Evolutionary conservation across 2,113 vertebrate genomes (phyloP), one percentile per base, ranked within the genome.

Genomic region (Globicephala melas): DNA sequence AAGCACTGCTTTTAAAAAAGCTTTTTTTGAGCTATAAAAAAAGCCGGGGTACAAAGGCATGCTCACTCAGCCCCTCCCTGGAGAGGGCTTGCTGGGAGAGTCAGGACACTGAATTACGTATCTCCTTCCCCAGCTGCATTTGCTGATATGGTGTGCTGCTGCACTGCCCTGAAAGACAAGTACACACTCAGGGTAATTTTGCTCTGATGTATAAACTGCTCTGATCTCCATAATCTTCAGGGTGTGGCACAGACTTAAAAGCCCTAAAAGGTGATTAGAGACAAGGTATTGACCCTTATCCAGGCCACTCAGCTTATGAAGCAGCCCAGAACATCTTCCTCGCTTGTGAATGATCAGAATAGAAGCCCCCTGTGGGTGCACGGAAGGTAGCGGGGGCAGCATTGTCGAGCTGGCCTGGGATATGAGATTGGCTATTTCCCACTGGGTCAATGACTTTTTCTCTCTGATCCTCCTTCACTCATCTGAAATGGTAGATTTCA

Each of bases 331-430:
- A 47, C 2, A 4, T 23, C 6, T 3, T 2, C 38, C 33, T 14
- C 1, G 10, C 18, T 50, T 36, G 25, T 38, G 28, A 67, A 18
- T 5, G 31, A 17, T 55, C 3, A 8, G 38, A 62, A 70, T 3
- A 28, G 36, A 84, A n/a, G 58, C 17, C 3, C 28, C 14, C 10
- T 20, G 1, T 1, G 23, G 38, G 60, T 20, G 4, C 2, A 1
- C 0, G 1, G n/a, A 14, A 33, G 1, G 1, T 0, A 3, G 58
- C 0, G 3, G 26, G 26, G 1, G 15, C 18, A 23, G 2, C 12
- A 0, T 1, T 5, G 33, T 21, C 31, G 63, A 20, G 6, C 36
- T 6, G 58, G 50, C 13, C 1, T 18, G 20, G 25, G 25, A 2
- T 1, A 0, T 6, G 12, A 44, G 36, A 21, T 9, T 20, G 12